These are phyloP conservation scores for Eretmocerus hayati DNA, from an alignment of 2,888 invertebrate genomes.

Conservation along the genomic window DNA sequence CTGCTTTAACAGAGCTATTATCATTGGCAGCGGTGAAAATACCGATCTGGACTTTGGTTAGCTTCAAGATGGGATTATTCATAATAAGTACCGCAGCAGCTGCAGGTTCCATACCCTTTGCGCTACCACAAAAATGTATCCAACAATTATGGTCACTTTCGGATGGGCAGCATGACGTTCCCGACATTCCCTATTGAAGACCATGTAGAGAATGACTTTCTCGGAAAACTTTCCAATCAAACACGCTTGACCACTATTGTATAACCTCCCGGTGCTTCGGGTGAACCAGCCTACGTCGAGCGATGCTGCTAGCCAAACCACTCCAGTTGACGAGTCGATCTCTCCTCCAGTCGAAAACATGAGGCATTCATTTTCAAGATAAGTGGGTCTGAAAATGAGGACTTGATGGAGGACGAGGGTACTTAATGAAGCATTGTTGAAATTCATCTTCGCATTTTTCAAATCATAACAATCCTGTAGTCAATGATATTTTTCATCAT, in stretches of 20 bases:
- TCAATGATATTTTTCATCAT: too few relatives aligned
- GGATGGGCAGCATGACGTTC: too few relatives aligned
- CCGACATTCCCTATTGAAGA: not conserved
- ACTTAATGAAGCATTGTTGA: too few relatives aligned
- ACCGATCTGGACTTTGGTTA: not conserved
- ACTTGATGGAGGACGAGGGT: too few relatives aligned
- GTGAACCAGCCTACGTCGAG: not conserved
- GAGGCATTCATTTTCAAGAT: too few relatives aligned
- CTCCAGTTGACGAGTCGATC: too few relatives aligned
- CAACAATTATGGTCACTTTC: slow-evolving; percentile 2
- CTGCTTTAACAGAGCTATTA: not conserved
- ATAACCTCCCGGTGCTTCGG: not conserved
- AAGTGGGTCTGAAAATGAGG: too few relatives aligned
- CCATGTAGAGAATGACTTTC: not conserved
- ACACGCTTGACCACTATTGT: not conserved
- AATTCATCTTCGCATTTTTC: too few relatives aligned
- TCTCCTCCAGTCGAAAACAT: too few relatives aligned
- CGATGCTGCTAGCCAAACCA: not conserved
- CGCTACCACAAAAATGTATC: not conserved
- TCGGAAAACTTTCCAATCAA: not conserved
- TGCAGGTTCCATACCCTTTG: slow-evolving; percentile 3
- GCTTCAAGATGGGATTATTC: not conserved
- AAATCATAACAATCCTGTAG: too few relatives aligned
- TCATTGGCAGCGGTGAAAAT: not conserved
- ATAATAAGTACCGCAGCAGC: not conserved